Evolutionary conservation across 2,888 invertebrate genomes (phyloP).

Genomic region (Leptinotarsa tumamoca): DNA sequence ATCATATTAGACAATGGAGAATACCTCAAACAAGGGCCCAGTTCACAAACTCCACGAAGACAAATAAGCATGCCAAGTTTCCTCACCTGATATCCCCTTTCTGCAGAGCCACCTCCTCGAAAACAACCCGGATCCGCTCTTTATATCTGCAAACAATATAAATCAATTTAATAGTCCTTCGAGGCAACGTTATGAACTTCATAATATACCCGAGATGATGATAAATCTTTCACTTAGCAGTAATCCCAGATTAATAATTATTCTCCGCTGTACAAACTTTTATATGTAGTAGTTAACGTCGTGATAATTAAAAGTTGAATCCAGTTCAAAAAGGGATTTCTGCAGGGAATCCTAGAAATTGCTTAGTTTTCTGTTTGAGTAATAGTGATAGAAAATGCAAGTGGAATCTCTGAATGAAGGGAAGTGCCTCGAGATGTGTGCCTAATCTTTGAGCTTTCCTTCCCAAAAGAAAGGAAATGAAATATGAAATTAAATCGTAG

Average conservation of each 20-base stretch:
- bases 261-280: conserved; percentile 42
- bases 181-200: conserved; percentile 27
- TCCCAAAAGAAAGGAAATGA: too few species aligned
- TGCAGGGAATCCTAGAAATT: conserved; percentile 16
- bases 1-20: too few species aligned
- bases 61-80: not conserved
- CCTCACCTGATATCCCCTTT: conserved; percentile 82
- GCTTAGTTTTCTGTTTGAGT: not conserved
- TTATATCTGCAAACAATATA: conserved; percentile 73
- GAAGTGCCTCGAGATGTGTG: not conserved
- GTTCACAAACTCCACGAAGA: not conserved
- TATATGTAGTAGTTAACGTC: conserved; percentile 34
- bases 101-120: conserved; percentile 83
- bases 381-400: not conserved
- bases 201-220: conserved; percentile 42
- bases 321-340: conserved; percentile 17
- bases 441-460: too few species aligned
- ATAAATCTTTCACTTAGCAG: conserved; percentile 53
- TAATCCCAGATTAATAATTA: conserved; percentile 53
- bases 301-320: conserved; percentile 37
- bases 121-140: conserved; percentile 83
- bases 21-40: not conserved
- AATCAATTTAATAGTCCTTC: conserved; percentile 55
- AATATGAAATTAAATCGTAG: too few species aligned
- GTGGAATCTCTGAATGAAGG: not conserved